A percentile compares a stretch with the other conserved stretches of the same genome.
phyloP scores from a whole-genome alignment of 2,797 vertebrate species.

The Eulemur albifrons region DNA sequence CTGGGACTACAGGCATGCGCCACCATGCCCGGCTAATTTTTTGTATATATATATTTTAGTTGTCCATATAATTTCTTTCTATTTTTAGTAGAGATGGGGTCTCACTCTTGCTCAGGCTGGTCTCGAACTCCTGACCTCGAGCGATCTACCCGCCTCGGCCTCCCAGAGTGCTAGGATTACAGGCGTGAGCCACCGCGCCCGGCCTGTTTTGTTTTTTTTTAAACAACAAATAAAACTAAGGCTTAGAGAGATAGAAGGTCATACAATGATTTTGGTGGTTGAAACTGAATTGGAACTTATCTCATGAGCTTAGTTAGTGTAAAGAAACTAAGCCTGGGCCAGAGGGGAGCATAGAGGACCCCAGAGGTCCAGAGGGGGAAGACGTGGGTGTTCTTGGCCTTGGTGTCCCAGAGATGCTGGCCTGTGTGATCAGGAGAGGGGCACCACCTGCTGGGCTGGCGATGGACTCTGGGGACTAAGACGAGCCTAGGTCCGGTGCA shows the following conservation, averaged over 20 bases:
- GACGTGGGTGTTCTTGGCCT: not conserved
- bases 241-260: not conserved
- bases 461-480: not conserved
- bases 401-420: not conserved
- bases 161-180: too few species aligned
- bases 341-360: not conserved
- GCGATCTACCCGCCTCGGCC: too few species aligned
- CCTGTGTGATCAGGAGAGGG: not conserved
- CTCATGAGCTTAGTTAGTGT: not conserved
- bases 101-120: too few species aligned
- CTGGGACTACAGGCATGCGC: too few species aligned
- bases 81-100: too few species aligned
- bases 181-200: too few species aligned
- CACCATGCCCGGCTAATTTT: too few species aligned
- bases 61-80: too few species aligned
- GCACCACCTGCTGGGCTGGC: conserved; percentile 50
- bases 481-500: too few species aligned
- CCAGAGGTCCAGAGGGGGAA: too few species aligned
- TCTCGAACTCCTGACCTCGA: too few species aligned
- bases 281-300: not conserved
- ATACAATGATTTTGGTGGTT: not conserved
- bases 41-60: too few species aligned
- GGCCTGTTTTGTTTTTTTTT: not conserved
- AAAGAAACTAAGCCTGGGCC: not conserved
- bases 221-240: not conserved